Conservation (phyloP, 2,797 vertebrate genomes). For the Capromys pilorides region DNA sequence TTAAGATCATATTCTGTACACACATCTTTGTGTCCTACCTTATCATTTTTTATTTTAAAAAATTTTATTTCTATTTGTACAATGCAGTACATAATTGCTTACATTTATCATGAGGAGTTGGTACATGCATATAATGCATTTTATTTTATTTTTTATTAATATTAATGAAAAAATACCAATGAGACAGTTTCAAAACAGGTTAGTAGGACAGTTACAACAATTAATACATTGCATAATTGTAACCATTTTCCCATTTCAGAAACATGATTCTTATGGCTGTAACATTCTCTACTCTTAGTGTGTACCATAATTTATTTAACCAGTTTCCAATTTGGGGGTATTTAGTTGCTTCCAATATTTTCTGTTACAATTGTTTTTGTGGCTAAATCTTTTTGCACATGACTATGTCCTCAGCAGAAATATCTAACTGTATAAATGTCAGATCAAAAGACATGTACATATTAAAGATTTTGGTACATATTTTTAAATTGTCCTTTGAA, state of each 20-base stretch:
- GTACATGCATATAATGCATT: neutral
- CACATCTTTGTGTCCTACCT: slow-evolving; percentile 39
- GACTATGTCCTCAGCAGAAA: too few relatives aligned
- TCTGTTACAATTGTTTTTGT: too few relatives aligned
- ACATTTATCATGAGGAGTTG: neutral
- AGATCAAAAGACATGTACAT: slow-evolving; percentile 2
- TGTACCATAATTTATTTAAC: too few relatives aligned
- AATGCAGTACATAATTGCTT: neutral
- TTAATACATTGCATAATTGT: too few relatives aligned
- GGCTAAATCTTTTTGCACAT: too few relatives aligned
- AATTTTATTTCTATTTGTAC: neutral
- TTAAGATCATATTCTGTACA: neutral
- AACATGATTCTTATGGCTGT: slow-evolving; percentile 37
- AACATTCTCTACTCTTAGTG: slow-evolving; percentile 51
- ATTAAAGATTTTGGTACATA: slow-evolving; percentile 24
- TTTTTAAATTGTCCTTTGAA: slow-evolving; percentile 53
- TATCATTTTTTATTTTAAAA: neutral
- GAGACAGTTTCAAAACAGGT: too few relatives aligned
- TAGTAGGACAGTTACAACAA: too few relatives aligned
- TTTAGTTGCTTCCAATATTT: too few relatives aligned
- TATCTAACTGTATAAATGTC: too few relatives aligned
- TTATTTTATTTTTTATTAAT: too few relatives aligned
- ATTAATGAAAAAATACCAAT: too few relatives aligned
- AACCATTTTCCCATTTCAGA: slow-evolving; percentile 57
- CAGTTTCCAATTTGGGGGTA: too few relatives aligned